phyloP scores from a whole-genome alignment of 2,888 invertebrate genomes.

The Athripsodes cinereus region DNA sequence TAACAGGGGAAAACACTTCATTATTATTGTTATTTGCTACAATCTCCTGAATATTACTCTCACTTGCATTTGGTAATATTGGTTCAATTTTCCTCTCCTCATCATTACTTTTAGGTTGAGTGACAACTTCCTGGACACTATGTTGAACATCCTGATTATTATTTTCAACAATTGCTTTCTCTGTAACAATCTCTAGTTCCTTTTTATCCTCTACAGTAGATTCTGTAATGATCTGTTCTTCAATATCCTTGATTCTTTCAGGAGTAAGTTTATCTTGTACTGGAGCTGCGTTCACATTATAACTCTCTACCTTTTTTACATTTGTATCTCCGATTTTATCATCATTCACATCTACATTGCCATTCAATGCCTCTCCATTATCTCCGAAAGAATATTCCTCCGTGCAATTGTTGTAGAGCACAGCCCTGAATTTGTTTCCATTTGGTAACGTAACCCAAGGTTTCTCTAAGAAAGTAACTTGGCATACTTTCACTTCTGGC shows the following conservation, averaged over 20 bases:
- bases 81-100: too few species aligned
- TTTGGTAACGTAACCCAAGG: conserved; percentile 55
- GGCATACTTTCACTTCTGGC: conserved; percentile 41
- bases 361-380: conserved; percentile 35
- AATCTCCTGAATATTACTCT: too few species aligned
- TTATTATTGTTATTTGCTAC: too few species aligned
- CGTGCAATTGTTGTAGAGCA: conserved; percentile 62
- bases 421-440: conserved; percentile 54
- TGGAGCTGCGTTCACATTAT: neutral
- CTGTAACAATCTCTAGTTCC: neutral
- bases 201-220: neutral
- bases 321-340: conserved; percentile 18
- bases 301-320: neutral
- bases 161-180: neutral
- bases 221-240: conserved; percentile 42
- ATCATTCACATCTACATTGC: neutral
- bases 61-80: too few species aligned
- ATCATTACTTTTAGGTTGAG: neutral
- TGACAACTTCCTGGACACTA: neutral
- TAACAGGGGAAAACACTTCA: too few species aligned
- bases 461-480: conserved; percentile 57
- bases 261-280: conserved; percentile 29
- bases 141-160: neutral
- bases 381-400: conserved; percentile 47
- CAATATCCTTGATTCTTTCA: conserved; percentile 37